phyloP scores from a whole-genome alignment of 2,888 invertebrate species.

The Lamellibrachia satsuma region DNA sequence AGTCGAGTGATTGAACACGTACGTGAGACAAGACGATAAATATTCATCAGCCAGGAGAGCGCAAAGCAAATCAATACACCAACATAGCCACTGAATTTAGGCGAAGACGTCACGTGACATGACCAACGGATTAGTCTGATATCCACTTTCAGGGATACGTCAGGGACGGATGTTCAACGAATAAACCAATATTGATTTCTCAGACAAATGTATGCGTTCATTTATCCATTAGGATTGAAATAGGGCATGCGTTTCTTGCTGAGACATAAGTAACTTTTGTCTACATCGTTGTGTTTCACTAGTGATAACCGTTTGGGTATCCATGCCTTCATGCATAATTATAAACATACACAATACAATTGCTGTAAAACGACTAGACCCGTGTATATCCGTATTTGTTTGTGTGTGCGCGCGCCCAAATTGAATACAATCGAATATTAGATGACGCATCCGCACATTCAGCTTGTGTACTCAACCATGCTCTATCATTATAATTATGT shows the following conservation, averaged over 20 bases:
- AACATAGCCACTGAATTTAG: neutral
- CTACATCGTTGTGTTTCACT: neutral
- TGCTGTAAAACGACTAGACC: no score
- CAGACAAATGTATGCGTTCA: neutral
- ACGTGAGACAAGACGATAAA: neutral
- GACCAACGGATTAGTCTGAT: neutral
- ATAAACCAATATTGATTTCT: neutral
- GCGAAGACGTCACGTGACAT: neutral
- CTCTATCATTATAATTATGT: no score
- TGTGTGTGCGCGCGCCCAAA: no score
- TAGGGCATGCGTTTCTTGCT: neutral
- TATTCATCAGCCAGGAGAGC: neutral
- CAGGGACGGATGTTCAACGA: neutral
- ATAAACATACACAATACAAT: no score
- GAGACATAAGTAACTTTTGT: neutral
- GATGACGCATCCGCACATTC: no score
- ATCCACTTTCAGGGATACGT: neutral
- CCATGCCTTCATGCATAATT: no score
- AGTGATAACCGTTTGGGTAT: neutral
- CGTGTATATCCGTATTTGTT: no score
- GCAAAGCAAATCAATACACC: neutral
- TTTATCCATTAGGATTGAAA: constrained; percentile 12
- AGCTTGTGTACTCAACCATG: no score
- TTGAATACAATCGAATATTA: no score
- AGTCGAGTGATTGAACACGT: constrained; percentile 6